Base-by-base conservation (phyloP, 2,113 vertebrate species). In the Orthonyx spaldingii region DNA sequence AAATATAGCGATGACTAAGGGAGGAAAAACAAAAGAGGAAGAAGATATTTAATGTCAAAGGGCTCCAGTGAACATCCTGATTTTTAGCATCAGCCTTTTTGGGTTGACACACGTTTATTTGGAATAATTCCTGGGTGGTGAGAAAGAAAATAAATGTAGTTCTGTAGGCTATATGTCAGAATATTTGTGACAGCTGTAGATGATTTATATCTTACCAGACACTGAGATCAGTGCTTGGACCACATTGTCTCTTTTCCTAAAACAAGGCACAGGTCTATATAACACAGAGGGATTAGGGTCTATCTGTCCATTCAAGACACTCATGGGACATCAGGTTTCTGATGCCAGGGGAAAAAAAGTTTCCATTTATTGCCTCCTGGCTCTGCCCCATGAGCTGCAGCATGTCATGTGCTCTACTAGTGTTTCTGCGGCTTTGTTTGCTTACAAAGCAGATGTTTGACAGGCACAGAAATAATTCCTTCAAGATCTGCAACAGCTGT, bases 361-460 rank as follows among this genome's bases (percentile, higher is more conserved):
- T 87, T 81, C 78, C 7, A 39, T 78, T 88, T 80, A 28, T 80
- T 93, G 65, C 69, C 65, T 89, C 28, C 81, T 89, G 77, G 61
- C 85, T 91, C 70, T 95, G 66, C 35, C 89, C 46, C 61, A 59
- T 22, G 53, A 84, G 61, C 69, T 93, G 89, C 68, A 87, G 77
- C 13, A 21, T 39, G 27, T 93, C 55, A 26, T 85, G 41, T 41
- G 30, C 55, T 81, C 80, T 57, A 59, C 85, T 46, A 70, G 81
- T 20, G 17, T 87, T 93, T 91, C 83, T 92, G 60, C 33, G 3
- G 41, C 77, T 90, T 46, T 89, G 53, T 96, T 94, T 97, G 95
- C 95, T 96, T 96, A 96, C 88, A 65, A 94, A 97, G 94, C 93
- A 96, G 95, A 95, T 90, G 80, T 96, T 96, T 95, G 84, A 94